Percentiles rank a stretch among this genome's conserved stretches.
phyloP scores from a whole-genome alignment of 1,140 invertebrate species.

The Heliconius himera region DNA sequence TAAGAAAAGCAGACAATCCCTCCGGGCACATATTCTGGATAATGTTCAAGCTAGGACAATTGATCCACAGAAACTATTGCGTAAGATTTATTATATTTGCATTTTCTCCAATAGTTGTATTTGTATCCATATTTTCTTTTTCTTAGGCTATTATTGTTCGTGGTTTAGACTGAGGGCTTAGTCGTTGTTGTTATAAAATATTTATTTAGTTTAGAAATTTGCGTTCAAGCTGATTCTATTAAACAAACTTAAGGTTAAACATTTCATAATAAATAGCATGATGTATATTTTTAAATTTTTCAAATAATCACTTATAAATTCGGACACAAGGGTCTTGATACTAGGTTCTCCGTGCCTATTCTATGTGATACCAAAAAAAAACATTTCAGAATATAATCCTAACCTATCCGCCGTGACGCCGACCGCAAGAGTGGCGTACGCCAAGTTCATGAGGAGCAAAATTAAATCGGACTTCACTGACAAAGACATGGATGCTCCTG shows the following conservation, averaged over 20 bases:
- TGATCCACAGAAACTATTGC: constrained; percentile 86
- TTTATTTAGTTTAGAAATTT: no score
- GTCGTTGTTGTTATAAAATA: no score
- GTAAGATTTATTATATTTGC: constrained; percentile 62
- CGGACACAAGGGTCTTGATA: no score
- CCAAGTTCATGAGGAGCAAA: constrained; percentile 91
- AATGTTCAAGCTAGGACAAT: constrained; percentile 84
- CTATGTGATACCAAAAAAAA: no score
- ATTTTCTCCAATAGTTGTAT: not conserved
- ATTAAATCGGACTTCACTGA: constrained; percentile 82
- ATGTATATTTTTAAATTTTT: not conserved
- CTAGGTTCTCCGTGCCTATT: no score
- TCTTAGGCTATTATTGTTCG: no score
- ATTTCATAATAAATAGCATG: not conserved
- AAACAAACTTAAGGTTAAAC: no score
- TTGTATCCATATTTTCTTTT: no score
- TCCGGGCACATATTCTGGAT: constrained; percentile 85
- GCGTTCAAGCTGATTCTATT: no score
- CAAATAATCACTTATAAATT: no score
- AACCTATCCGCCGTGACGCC: constrained; percentile 88
- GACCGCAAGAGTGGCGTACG: constrained; percentile 90
- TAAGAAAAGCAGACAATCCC: constrained; percentile 85
- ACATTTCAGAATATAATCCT: constrained; percentile 88
- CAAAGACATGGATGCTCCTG: constrained; percentile 50
- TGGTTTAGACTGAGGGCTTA: no score